Evolutionary conservation across 2,888 invertebrate genomes (phyloP).

Genomic region (Apamea anceps): DNA sequence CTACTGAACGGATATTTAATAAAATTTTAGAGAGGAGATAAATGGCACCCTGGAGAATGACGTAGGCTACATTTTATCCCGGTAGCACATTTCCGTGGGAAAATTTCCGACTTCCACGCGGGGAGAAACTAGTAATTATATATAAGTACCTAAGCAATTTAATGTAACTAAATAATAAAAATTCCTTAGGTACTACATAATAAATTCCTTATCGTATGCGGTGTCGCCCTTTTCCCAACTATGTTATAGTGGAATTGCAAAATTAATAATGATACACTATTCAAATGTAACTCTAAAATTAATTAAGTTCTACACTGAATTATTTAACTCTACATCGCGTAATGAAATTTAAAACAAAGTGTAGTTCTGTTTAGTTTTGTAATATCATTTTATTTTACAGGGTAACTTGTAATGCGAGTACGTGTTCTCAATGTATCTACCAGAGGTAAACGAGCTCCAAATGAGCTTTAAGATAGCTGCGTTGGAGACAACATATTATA

Average conservation of each 20-base stretch:
- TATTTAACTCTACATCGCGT: background rate
- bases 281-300: background rate
- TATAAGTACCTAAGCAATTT: no score
- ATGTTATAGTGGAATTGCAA: background rate
- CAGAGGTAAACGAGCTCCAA: slow-evolving; percentile 2
- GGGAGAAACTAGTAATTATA: no score
- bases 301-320: slow-evolving; percentile 1
- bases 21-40: no score
- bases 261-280: background rate
- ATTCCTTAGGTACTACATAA: background rate
- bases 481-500: background rate
- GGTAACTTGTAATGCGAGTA: background rate
- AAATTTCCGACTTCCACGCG: no score
- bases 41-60: no score
- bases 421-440: background rate
- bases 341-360: slow-evolving; percentile 3
- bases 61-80: no score
- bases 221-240: background rate
- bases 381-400: background rate
- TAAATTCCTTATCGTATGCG: background rate
- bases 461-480: background rate
- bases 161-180: background rate
- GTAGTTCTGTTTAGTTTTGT: background rate
- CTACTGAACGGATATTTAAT: no score
- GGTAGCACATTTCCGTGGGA: no score